Conservation (phyloP, 2,113 vertebrate genomes). For the Lucifuga dentata region DNA sequence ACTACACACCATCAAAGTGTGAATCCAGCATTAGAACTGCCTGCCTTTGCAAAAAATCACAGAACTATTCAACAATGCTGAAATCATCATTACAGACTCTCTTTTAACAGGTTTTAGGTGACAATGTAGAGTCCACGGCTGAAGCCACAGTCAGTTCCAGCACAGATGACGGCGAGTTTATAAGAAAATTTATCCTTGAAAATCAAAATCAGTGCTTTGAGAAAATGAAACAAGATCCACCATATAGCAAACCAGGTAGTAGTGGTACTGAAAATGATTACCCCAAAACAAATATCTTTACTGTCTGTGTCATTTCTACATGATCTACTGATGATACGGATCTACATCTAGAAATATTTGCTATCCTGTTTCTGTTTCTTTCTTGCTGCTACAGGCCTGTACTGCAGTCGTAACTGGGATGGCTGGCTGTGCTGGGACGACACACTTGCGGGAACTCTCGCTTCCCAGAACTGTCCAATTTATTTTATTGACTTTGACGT, state of each 20-base stretch:
- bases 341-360: no score
- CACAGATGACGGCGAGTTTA: neutral
- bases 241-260: slow-evolving; percentile 55
- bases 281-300: neutral
- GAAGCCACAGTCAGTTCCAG: neutral
- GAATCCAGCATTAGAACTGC: no score
- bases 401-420: slow-evolving; percentile 66
- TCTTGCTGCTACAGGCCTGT: slow-evolving; percentile 27
- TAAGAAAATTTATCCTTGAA: slow-evolving; percentile 6
- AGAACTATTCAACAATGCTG: neutral
- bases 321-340: no score
- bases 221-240: slow-evolving; percentile 59
- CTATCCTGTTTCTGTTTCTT: slow-evolving; percentile 2
- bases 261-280: no score
- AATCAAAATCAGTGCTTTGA: slow-evolving; percentile 58
- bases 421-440: slow-evolving; percentile 72
- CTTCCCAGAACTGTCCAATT: slow-evolving; percentile 62
- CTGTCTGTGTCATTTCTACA: no score
- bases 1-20: no score
- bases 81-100: slow-evolving; percentile 17
- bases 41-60: neutral
- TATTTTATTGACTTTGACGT: slow-evolving; percentile 37
- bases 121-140: neutral
- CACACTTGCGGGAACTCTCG: slow-evolving; percentile 38
- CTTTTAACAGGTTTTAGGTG: slow-evolving; percentile 30